Percentiles rank a stretch among this genome's conserved stretches.
phyloP scores from a whole-genome alignment of 2,888 invertebrate genomes.

The Synergus umbraculus region DNA sequence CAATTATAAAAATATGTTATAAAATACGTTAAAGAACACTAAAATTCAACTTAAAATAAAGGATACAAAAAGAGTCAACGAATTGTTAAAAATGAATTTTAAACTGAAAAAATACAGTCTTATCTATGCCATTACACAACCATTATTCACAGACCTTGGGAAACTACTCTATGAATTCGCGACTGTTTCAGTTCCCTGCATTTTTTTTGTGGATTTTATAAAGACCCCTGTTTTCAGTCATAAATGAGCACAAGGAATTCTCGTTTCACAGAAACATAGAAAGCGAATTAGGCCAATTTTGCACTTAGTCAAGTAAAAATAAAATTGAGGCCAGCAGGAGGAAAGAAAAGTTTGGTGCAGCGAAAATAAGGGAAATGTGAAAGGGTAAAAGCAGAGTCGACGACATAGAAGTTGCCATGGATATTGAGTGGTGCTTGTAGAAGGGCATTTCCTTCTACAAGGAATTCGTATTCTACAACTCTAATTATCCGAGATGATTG shows the following conservation, averaged over 20 bases:
- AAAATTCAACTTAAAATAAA: too few species aligned
- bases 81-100: background rate
- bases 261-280: too few species aligned
- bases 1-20: too few species aligned
- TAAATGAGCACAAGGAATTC: too few species aligned
- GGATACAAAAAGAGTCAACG: background rate
- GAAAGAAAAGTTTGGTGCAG: background rate
- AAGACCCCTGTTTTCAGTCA: too few species aligned
- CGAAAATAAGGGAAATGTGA: background rate
- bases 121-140: background rate
- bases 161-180: background rate
- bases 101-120: background rate
- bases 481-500: background rate
- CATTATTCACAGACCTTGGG: background rate
- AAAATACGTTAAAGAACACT: too few species aligned
- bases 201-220: too few species aligned
- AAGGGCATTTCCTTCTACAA: too few species aligned
- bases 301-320: background rate
- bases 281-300: background rate
- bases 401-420: background rate
- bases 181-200: background rate
- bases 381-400: background rate
- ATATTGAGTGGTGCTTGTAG: background rate
- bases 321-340: background rate
- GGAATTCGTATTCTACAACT: too few species aligned